Base-by-base conservation (phyloP, 2,888 invertebrate species). In the Malacosoma neustria region DNA sequence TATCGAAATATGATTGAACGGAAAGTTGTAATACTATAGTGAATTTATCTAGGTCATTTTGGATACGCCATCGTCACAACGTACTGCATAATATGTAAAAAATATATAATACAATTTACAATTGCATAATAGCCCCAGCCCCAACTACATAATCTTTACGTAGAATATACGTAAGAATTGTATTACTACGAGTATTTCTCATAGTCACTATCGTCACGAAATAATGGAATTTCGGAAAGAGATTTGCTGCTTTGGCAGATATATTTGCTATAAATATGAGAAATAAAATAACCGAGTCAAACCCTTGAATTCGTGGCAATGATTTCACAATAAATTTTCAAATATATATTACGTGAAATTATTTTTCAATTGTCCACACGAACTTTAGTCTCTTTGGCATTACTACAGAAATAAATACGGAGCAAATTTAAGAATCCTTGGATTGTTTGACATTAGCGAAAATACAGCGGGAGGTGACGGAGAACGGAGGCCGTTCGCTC, bases 391-490 rank as follows among this genome's bases (percentile, higher is more conserved):
- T 33, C 35, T 34, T 37, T 40, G 39, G 37, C 39, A 38, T 39
- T 39, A 35, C 30, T 22, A 34, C 29, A 14, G 15, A 32, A 29
- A 32, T 41, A 33, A 30, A 33, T 36, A 31, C 9, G 32, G 29
- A 38, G 29, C 13, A 34, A 33, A 38, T 14, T 12, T 3, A 36
- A 13, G 30, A 33, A 45, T 43, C 47, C 45, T 51, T 51, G 44
- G 38, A 36, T 12, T 15, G 37, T 40, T 45, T 42, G 33, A 37
- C 44, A 43, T 39, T 22, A 36, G 42, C 38, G 33, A 51, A 42
- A 55, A 47, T 50, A 47, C 43, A 37, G 36, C 37, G 43, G 15
- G 36, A 35, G 43, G 33, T 44, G 45, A 49, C 34, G 32, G 32
- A 34, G 34, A 39, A n/a, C 34, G 36, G 34, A 34, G 34, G 39